A percentile compares a stretch with the other conserved stretches of the same genome.
Evolutionary conservation across 2,113 vertebrate genomes (phyloP).

Genomic region (Maylandia zebra): DNA sequence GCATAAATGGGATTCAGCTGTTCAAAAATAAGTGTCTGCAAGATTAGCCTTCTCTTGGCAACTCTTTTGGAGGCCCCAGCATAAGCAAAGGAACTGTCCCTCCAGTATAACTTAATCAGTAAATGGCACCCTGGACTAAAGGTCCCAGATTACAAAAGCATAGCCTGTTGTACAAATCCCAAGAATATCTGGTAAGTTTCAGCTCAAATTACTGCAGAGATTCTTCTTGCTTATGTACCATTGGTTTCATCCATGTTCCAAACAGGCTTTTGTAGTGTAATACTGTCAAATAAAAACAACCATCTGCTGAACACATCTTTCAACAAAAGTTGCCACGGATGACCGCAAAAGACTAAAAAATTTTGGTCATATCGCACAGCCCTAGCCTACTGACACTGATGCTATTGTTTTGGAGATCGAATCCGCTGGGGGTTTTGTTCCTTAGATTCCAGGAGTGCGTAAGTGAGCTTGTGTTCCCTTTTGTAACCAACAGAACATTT

Average conservation of each 20-base stretch:
- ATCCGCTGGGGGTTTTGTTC: background rate
- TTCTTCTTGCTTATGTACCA: background rate
- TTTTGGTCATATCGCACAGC: accelerated
- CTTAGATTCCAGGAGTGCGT: background rate
- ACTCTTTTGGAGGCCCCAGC: background rate
- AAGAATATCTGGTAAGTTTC: background rate
- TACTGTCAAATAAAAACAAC: background rate
- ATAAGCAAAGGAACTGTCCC: background rate
- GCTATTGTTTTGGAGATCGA: background rate
- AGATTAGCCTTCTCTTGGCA: background rate
- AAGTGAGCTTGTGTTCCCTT: background rate
- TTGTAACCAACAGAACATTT: background rate
- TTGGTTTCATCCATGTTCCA: background rate
- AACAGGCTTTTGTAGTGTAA: background rate
- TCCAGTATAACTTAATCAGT: background rate
- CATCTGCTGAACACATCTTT: background rate
- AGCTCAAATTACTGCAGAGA: background rate
- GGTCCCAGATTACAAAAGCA: background rate
- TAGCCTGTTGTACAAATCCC: background rate
- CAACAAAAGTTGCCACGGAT: accelerated
- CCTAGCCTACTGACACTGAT: background rate
- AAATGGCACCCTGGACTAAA: background rate
- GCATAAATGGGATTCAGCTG: background rate
- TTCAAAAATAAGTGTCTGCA: background rate
- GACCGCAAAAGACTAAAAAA: background rate